Evolutionary conservation across 2,888 invertebrate genomes (phyloP).

Genomic region (Folsomia manolachei): DNA sequence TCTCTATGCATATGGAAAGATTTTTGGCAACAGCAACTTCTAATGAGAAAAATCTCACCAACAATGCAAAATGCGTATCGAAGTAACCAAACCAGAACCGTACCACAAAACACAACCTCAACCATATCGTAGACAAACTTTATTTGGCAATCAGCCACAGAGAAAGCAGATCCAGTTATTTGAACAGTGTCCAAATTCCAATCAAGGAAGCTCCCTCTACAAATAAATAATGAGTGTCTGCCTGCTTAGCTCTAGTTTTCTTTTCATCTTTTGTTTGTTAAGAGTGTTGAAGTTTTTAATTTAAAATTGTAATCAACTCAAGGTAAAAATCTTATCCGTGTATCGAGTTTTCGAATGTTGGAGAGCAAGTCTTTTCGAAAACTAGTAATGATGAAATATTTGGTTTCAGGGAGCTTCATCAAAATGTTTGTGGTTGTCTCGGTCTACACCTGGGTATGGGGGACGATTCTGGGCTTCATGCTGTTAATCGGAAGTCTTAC

Average conservation of each 20-base stretch:
- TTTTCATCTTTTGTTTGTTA: neutral
- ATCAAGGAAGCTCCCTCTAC: too few relatives aligned
- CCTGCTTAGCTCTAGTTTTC: neutral
- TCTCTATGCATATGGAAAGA: too few relatives aligned
- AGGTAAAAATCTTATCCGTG: too few relatives aligned
- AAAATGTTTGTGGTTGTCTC: conserved; percentile 26
- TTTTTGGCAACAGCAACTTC: neutral
- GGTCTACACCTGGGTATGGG: conserved; percentile 35
- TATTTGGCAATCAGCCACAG: neutral
- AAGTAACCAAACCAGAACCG: neutral
- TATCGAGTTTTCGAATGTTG: too few relatives aligned
- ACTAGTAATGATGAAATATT: too few relatives aligned
- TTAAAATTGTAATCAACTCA: too few relatives aligned
- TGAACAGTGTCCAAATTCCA: neutral
- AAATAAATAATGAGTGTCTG: neutral
- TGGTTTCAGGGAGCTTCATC: conserved; percentile 32
- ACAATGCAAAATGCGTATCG: neutral
- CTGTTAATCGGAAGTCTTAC: conserved; percentile 36
- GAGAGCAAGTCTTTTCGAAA: too few relatives aligned
- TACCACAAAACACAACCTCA: too few relatives aligned
- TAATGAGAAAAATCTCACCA: neutral
- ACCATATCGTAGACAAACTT: neutral
- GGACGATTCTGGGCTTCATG: conserved; percentile 24
- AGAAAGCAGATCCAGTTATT: neutral
- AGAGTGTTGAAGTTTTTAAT: too few relatives aligned